These are phyloP conservation scores for Chrysopilus asiliformis DNA, from an alignment of 2,888 invertebrate species.

Conservation along the genomic window DNA sequence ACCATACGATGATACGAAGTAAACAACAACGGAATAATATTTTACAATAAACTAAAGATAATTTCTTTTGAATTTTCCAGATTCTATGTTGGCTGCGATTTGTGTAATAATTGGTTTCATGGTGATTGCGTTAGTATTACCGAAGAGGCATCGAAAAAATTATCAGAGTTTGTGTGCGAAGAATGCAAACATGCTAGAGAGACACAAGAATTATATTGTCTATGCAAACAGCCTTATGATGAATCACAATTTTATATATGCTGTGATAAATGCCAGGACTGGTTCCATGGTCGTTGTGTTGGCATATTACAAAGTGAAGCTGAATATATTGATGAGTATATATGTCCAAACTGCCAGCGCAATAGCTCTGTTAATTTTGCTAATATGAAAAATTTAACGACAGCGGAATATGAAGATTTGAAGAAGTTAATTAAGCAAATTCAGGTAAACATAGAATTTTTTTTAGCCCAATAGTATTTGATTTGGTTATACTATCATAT, in stretches of 20 bases:
- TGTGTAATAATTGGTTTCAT: conserved; percentile 98
- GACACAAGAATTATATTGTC: conserved; percentile 86
- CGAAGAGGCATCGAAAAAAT: conserved; percentile 76
- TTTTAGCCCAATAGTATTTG: background rate
- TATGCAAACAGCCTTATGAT: conserved; percentile 93
- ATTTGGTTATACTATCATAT: no score
- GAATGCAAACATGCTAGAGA: conserved; percentile 77
- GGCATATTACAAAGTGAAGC: conserved; percentile 89
- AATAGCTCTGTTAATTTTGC: conserved; percentile 80
- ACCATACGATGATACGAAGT: conserved; percentile 92
- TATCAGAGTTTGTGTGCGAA: conserved; percentile 80
- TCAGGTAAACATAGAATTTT: no score
- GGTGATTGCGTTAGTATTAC: conserved; percentile 91
- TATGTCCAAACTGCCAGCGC: conserved; percentile 90
- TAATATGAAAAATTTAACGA: conserved; percentile 72
- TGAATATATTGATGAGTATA: conserved; percentile 88
- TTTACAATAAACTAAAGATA: background rate
- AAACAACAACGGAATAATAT: conserved; percentile 16
- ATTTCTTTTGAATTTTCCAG: conserved; percentile 35
- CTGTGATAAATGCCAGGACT: conserved; percentile 96
- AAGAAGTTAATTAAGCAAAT: conserved; percentile 80
- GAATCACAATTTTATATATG: conserved; percentile 98
- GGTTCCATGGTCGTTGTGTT: conserved; percentile 98
- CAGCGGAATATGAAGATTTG: conserved; percentile 69
- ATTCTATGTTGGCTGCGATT: conserved; percentile 95